Base-by-base conservation (phyloP, 1,140 invertebrate genomes). In the Halyomorpha halys region DNA sequence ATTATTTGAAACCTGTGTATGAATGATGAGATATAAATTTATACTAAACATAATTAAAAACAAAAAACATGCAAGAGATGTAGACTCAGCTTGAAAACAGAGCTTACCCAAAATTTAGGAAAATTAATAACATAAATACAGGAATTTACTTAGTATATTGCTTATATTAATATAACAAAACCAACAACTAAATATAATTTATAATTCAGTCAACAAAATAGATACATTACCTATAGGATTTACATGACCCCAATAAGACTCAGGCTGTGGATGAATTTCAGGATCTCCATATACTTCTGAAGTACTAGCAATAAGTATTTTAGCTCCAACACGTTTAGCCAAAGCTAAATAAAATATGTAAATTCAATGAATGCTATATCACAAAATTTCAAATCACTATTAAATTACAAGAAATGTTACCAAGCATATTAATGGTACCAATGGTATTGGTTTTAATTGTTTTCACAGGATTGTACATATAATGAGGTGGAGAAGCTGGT, bases 391-490 rank as follows among this genome's bases (percentile, higher is more conserved):
- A 18, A 44, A 67, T 23, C 18, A 63, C 5, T 27, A 2, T 61
- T 2, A 3, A 61, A 61, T 39, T n/a, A 45, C 5, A 27, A 2
- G n/a, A 21, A 27, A 27, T 3, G 2, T 76, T 77, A 89, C 95
- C 96, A 68, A 99, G 79, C 81, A 99, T 92, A 79, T 99, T 99
- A 68, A 99, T 98, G n/a, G 97, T 99, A 1, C 96, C 96, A 68
- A 99, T 81, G 18, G 95, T 97, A 75, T 99, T 99, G 2, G 97
- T 99, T 76, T 99, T 99, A 64, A 99, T 95, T 19, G 97, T 99
- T 78, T 99, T 99, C 0, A 99, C 96, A 44, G 97, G 97, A 81
- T 99, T 99, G 70, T 93, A 88, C 97, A 99, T 99, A 73, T 99
- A 99, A 78, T 99, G 96, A 2, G 94, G 94, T 53, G 97, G 97